Percentiles rank a stretch among this genome's conserved stretches.
Evolutionary conservation across 2,888 invertebrate species (phyloP).

Genomic region (Toxonevra muliebris): DNA sequence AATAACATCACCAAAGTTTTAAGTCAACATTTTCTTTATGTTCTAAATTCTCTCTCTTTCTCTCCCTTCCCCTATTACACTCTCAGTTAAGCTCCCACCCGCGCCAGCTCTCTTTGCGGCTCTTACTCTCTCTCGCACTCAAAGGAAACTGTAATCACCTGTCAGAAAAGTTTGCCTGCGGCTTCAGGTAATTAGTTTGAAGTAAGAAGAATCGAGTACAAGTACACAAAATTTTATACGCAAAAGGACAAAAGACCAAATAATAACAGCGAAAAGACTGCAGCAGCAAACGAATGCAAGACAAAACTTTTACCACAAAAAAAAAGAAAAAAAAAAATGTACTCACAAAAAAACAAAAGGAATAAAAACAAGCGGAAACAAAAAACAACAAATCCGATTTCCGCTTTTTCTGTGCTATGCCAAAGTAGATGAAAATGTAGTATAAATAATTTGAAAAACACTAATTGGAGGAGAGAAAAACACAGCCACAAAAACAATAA

Average conservation of each 20-base stretch:
- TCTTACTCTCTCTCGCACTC: too few relatives aligned
- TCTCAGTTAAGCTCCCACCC: too few relatives aligned
- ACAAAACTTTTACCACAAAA: not conserved
- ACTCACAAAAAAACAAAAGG: not conserved
- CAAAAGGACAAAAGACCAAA: too few relatives aligned
- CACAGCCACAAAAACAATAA: not conserved
- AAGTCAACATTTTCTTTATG: too few relatives aligned
- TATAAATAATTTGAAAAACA: conserved; percentile 5
- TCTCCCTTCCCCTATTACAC: too few relatives aligned
- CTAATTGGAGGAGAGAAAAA: not conserved
- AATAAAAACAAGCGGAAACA: not conserved
- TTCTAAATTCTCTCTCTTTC: too few relatives aligned
- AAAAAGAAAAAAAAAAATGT: not conserved
- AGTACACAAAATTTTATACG: too few relatives aligned
- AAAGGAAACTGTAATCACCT: conserved; percentile 5
- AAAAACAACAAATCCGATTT: conserved; percentile 1
- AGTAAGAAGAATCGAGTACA: not conserved
- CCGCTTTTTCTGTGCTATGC: not conserved
- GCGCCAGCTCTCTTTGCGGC: too few relatives aligned
- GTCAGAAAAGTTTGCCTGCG: conserved; percentile 16
- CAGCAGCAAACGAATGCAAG: not conserved
- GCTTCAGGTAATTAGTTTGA: conserved; percentile 25
- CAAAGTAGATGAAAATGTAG: conserved; percentile 4
- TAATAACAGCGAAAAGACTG: too few relatives aligned
- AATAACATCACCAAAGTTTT: too few relatives aligned